These are phyloP conservation scores for Polyodon spathula DNA, from an alignment of 2,113 vertebrate genomes.

Conservation along the genomic window DNA sequence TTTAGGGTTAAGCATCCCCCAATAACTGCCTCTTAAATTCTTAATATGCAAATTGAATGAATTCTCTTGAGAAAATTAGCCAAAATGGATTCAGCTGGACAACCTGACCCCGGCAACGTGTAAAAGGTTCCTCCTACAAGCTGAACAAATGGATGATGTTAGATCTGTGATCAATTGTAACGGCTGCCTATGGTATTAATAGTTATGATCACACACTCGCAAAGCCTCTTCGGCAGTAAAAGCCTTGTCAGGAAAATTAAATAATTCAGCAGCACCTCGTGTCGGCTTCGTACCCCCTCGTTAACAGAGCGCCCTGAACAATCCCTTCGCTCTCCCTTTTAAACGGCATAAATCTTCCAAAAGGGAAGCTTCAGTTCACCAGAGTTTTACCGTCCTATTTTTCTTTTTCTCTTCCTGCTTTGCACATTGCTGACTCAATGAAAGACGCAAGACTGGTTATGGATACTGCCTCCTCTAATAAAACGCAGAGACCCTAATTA, in stretches of 20 bases:
- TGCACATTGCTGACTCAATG: background rate
- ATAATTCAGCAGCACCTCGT: constrained; percentile 10
- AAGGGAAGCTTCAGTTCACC: background rate
- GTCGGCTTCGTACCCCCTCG: constrained; percentile 11
- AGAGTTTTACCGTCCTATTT: background rate
- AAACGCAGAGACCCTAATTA: background rate
- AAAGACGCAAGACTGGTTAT: background rate
- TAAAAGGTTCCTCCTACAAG: background rate
- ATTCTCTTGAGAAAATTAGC: too few species aligned
- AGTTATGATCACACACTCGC: constrained; percentile 14
- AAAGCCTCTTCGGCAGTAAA: constrained; percentile 12
- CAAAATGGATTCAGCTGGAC: too few species aligned
- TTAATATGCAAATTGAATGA: too few species aligned
- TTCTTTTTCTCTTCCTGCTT: background rate
- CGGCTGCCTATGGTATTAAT: constrained; percentile 12
- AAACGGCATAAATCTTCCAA: constrained; percentile 7
- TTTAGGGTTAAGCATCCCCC: too few species aligned
- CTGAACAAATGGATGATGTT: background rate
- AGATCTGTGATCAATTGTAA: constrained; percentile 5
- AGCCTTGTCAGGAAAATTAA: constrained; percentile 5
- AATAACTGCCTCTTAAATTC: too few species aligned
- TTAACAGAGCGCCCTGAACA: constrained; percentile 2
- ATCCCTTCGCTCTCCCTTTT: constrained; percentile 1
- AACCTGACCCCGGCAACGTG: background rate
- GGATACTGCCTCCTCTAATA: background rate